Percentiles rank a stretch among this genome's conserved stretches.
Conservation (phyloP, 2,797 vertebrate species). For the Australoheros facetus region DNA sequence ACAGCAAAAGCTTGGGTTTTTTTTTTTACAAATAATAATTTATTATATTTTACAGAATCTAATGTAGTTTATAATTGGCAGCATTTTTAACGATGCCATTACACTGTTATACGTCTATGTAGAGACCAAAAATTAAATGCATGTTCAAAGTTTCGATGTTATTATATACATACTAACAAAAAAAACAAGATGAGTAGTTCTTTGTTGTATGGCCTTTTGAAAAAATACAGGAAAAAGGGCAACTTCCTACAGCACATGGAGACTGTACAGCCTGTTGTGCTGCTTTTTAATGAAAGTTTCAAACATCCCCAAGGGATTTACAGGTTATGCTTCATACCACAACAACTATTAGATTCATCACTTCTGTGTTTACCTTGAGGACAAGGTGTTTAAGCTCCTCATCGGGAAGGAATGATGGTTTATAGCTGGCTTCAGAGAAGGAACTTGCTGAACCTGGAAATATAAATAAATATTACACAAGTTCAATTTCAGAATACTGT, state of each 20-base stretch:
- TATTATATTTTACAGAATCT: background rate
- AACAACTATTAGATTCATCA: background rate
- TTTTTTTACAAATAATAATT: background rate
- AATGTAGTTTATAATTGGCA: background rate
- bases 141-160: background rate
- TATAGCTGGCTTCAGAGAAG: constrained; percentile 86
- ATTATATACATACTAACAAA: background rate
- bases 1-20: background rate
- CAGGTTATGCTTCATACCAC: background rate
- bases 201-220: background rate
- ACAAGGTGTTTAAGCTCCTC: constrained; percentile 92
- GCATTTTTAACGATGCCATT: background rate
- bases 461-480: background rate
- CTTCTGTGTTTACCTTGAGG: constrained; percentile 85
- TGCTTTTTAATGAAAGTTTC: background rate
- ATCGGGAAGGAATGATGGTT: constrained; percentile 92
- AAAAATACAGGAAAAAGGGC: background rate
- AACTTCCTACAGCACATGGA: background rate
- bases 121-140: background rate
- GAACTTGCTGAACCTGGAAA: constrained; percentile 84
- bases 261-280: background rate
- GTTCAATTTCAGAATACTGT: background rate
- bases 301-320: background rate
- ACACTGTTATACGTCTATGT: background rate
- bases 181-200: background rate